Evolutionary conservation across 1,140 invertebrate genomes (phyloP).

Genomic region (Lanistes nyassanus): DNA sequence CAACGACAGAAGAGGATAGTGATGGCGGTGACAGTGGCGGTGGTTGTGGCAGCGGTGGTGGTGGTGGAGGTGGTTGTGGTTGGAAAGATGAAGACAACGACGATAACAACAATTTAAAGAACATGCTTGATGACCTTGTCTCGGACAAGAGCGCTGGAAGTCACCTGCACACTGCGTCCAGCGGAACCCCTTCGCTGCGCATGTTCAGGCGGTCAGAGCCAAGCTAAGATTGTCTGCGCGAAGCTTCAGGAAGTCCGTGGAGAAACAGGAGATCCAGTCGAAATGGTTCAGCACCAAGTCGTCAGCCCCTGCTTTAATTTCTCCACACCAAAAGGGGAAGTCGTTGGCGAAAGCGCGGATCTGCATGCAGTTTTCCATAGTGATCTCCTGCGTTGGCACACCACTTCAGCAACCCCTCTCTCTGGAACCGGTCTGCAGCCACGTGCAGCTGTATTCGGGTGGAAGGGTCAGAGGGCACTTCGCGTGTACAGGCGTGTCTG

Average conservation of each 20-base stretch:
- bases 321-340: slow-evolving; percentile 74
- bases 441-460: slow-evolving; percentile 81
- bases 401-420: slow-evolving; percentile 79
- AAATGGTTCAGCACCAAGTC: slow-evolving; percentile 62
- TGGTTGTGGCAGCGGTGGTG: no score
- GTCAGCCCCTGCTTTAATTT: slow-evolving; percentile 75
- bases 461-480: slow-evolving; percentile 76
- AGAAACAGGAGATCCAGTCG: slow-evolving; percentile 83
- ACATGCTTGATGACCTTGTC: no score
- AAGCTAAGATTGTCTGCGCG: slow-evolving; percentile 94
- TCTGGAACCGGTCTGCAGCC: slow-evolving; percentile 77
- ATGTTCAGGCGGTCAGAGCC: slow-evolving; percentile 96
- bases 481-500: slow-evolving; percentile 82
- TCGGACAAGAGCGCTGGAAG: no score
- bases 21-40: no score
- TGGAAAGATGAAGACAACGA: no score
- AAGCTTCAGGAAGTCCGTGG: slow-evolving; percentile 81
- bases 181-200: slow-evolving; percentile 91
- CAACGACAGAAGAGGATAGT: no score
- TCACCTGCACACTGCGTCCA: slow-evolving; percentile 77
- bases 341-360: slow-evolving; percentile 82
- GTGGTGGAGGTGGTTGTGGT: no score
- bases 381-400: slow-evolving; percentile 77
- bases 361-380: slow-evolving; percentile 81
- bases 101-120: no score